Evolutionary conservation across 2,113 vertebrate species (phyloP).

Genomic region (Silurus meridionalis): DNA sequence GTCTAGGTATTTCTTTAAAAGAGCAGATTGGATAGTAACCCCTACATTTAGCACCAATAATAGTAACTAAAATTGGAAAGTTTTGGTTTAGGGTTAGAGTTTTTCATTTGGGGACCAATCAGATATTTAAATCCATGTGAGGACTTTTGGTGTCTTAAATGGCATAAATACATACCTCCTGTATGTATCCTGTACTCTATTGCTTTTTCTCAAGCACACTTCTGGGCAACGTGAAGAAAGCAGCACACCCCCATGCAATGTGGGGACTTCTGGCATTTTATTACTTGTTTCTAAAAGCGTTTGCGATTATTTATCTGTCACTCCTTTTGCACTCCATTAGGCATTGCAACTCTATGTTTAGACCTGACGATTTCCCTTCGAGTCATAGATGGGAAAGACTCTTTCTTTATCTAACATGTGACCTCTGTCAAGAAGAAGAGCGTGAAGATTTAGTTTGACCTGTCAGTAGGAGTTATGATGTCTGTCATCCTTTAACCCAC

Average conservation of each 20-base stretch:
- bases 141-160: background rate
- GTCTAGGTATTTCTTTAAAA: background rate
- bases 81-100: background rate
- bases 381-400: slow-evolving; percentile 21
- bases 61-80: background rate
- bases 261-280: slow-evolving; percentile 2
- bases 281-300: slow-evolving; percentile 22
- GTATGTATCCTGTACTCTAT: too few species aligned
- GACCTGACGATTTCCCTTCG: background rate
- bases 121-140: background rate
- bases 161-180: background rate
- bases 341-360: slow-evolving; percentile 22
- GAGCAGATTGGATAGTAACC: background rate
- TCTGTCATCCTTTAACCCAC: background rate
- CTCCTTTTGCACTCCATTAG: slow-evolving; percentile 2
- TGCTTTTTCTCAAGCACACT: background rate
- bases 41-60: background rate
- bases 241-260: background rate
- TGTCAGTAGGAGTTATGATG: slow-evolving; percentile 11
- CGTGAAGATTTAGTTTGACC: slow-evolving; percentile 20
- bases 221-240: slow-evolving; percentile 18
- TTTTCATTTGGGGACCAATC: background rate
- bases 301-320: background rate
- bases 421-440: slow-evolving; percentile 6
- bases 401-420: slow-evolving; percentile 20